These are phyloP conservation scores for Melanocharis versteri DNA, from an alignment of 2,113 vertebrate species.

Conservation along the genomic window DNA sequence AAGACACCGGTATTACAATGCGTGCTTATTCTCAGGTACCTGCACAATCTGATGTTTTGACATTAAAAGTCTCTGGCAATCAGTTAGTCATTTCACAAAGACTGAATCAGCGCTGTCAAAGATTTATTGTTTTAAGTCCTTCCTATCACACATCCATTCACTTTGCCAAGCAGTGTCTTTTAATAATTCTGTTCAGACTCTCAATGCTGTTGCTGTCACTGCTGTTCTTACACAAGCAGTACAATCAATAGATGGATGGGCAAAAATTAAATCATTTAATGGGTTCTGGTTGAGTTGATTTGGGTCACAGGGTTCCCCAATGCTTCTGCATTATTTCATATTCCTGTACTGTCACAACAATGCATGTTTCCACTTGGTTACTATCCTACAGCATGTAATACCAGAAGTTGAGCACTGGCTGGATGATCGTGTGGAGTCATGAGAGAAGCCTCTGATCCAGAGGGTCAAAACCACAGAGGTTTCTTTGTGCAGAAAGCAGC, in stretches of 20 bases:
- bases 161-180: slow-evolving; percentile 37
- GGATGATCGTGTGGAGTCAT: not conserved
- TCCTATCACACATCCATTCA: slow-evolving; percentile 56
- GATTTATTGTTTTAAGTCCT: slow-evolving; percentile 67
- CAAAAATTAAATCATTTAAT: slow-evolving; percentile 75
- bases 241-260: slow-evolving; percentile 72
- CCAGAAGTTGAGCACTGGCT: not conserved
- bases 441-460: not conserved
- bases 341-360: slow-evolving; percentile 44
- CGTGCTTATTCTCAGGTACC: slow-evolving; percentile 43
- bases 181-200: slow-evolving; percentile 63
- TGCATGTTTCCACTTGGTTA: slow-evolving; percentile 25
- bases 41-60: slow-evolving; percentile 68
- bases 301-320: slow-evolving; percentile 59
- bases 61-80: slow-evolving; percentile 65
- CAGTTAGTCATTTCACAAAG: slow-evolving; percentile 43
- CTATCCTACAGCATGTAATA: not conserved
- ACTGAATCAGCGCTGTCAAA: slow-evolving; percentile 64
- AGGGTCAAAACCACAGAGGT: not conserved
- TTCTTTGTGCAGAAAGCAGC: not conserved
- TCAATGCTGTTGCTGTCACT: slow-evolving; percentile 7
- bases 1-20: slow-evolving; percentile 22
- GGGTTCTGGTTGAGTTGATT: slow-evolving; percentile 73
- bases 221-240: slow-evolving; percentile 11
- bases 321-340: slow-evolving; percentile 58